Evolutionary conservation across 2,113 vertebrate genomes (phyloP).

Genomic region (Callospermophilus lateralis): DNA sequence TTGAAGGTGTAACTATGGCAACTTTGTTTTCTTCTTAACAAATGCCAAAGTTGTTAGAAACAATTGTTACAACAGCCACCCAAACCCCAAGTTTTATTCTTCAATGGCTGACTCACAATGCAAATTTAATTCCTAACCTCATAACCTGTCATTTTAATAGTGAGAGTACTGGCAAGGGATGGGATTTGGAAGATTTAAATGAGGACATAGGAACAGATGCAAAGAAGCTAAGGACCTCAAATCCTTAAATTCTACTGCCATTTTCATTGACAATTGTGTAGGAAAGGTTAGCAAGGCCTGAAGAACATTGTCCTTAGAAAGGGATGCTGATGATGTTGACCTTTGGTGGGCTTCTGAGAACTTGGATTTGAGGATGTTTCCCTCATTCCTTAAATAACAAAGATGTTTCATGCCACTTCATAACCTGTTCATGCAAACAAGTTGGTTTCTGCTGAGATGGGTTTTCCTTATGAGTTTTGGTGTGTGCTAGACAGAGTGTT

Average conservation of each 20-base stretch:
- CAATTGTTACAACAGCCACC: background rate
- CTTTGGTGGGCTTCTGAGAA: no score
- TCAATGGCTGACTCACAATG: background rate
- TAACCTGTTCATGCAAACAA: no score
- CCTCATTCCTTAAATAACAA: no score
- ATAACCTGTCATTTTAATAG: background rate
- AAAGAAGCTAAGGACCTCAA: background rate
- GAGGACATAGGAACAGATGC: background rate
- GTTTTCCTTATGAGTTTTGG: background rate
- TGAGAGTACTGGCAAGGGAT: background rate
- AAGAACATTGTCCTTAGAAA: no score
- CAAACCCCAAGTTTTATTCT: background rate
- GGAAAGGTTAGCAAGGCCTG: no score
- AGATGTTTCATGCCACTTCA: no score
- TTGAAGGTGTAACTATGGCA: no score
- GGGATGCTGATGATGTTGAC: no score
- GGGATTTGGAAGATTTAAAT: background rate
- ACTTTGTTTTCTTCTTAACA: background rate
- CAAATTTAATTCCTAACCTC: background rate
- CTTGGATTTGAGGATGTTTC: no score
- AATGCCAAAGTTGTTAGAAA: background rate
- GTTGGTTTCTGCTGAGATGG: background rate
- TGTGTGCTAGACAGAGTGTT: background rate
- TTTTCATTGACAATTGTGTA: background rate
- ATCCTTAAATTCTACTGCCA: fast-evolving